Conservation (phyloP, 2,888 invertebrate genomes). For the Acrobasis repandana region DNA sequence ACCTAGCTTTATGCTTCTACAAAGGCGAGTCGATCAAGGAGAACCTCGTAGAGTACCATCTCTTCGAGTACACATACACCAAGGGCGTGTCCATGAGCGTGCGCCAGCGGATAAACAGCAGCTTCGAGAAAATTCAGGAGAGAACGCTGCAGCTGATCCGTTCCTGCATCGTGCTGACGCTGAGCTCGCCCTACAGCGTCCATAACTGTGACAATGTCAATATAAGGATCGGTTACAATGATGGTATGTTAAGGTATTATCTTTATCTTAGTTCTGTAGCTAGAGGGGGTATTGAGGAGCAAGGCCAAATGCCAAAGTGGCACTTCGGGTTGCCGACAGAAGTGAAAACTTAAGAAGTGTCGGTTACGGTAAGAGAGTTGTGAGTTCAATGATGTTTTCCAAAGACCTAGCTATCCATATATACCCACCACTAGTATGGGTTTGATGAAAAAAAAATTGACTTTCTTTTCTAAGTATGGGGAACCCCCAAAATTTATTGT, state of each 20-base stretch:
- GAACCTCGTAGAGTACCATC: slow-evolving; percentile 63
- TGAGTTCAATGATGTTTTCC: too few species aligned
- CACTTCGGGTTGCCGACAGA: too few species aligned
- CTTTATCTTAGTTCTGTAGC: too few species aligned
- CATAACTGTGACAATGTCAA: slow-evolving; percentile 53
- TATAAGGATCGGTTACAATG: slow-evolving; percentile 66
- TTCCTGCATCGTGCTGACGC: slow-evolving; percentile 52
- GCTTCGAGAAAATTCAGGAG: slow-evolving; percentile 53
- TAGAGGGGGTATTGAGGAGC: too few species aligned
- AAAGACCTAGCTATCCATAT: too few species aligned
- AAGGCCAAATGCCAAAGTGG: too few species aligned
- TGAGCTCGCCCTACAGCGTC: slow-evolving; percentile 40
- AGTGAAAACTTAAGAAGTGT: too few species aligned
- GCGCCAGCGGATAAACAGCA: slow-evolving; percentile 41
- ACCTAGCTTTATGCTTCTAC: slow-evolving; percentile 68
- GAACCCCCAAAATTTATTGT: too few species aligned
- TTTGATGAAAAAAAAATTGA: too few species aligned
- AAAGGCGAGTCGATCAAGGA: slow-evolving; percentile 55
- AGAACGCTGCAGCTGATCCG: slow-evolving; percentile 50
- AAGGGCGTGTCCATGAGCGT: slow-evolving; percentile 53
- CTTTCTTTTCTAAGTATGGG: too few species aligned
- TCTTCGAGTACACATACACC: slow-evolving; percentile 63
- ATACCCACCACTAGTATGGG: too few species aligned
- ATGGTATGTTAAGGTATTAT: slow-evolving; percentile 45
- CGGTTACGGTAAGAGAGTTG: too few species aligned